A percentile compares a stretch with the other conserved stretches of the same genome.
Evolutionary conservation across 2,888 invertebrate genomes (phyloP).

Genomic region (Phragmatobia fuliginosa): DNA sequence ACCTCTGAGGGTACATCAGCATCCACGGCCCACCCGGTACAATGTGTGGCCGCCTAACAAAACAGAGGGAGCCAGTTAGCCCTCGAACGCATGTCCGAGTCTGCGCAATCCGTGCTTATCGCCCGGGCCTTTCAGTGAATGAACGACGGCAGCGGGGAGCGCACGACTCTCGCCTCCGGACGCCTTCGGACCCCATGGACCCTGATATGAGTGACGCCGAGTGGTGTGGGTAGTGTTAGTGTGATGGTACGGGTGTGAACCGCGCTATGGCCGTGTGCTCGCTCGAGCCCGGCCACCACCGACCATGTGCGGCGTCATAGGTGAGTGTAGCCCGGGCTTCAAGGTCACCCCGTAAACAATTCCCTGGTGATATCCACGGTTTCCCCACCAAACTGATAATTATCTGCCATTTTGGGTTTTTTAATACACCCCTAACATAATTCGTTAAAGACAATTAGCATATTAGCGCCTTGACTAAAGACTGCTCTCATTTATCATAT

Average conservation of each 20-base stretch:
- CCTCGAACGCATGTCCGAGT: slow-evolving; percentile 74
- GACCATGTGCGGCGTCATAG: slow-evolving; percentile 80
- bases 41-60: slow-evolving; percentile 68
- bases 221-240: slow-evolving; percentile 63
- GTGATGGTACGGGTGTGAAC: slow-evolving; percentile 74
- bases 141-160: slow-evolving; percentile 63
- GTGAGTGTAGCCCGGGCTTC: slow-evolving; percentile 67
- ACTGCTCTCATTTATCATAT: too few species aligned
- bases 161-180: slow-evolving; percentile 60
- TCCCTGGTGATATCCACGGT: slow-evolving; percentile 56
- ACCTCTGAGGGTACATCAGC: slow-evolving; percentile 75
- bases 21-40: slow-evolving; percentile 65
- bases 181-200: slow-evolving; percentile 46
- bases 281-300: slow-evolving; percentile 73
- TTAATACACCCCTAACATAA: slow-evolving; percentile 19
- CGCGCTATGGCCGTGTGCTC: slow-evolving; percentile 80
- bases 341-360: slow-evolving; percentile 77
- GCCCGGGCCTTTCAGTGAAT: slow-evolving; percentile 84
- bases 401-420: slow-evolving; percentile 39
- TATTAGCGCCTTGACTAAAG: too few species aligned
- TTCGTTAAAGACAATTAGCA: background rate
- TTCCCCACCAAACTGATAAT: slow-evolving; percentile 36
- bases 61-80: slow-evolving; percentile 72
- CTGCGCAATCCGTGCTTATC: slow-evolving; percentile 71
- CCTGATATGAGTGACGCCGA: slow-evolving; percentile 73